phyloP scores from a whole-genome alignment of 2,113 vertebrate genomes.

The Cololabis saira region DNA sequence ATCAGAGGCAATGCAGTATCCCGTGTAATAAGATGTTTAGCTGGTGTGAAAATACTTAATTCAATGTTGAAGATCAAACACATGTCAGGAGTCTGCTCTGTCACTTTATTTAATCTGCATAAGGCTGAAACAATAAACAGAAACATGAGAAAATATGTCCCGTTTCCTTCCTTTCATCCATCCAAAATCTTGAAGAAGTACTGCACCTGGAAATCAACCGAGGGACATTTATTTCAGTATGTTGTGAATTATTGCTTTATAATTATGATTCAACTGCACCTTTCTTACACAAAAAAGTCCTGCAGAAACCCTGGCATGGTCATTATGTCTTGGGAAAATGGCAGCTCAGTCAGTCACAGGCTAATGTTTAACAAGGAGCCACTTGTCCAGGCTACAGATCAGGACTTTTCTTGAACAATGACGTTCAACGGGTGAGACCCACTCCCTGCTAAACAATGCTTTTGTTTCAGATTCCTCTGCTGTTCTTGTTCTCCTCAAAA shows the following conservation, averaged over 20 bases:
- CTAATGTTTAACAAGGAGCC: constrained; percentile 84
- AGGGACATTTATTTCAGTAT: neutral
- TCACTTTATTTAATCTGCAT: constrained; percentile 96
- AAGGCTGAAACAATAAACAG: constrained; percentile 91
- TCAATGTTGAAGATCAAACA: constrained; percentile 93
- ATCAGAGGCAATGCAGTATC: constrained; percentile 96
- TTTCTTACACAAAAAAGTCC: neutral
- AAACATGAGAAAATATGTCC: constrained; percentile 59
- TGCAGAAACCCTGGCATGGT: constrained; percentile 28
- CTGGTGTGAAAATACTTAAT: constrained; percentile 88
- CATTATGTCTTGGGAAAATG: constrained; percentile 67
- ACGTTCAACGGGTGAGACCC: constrained; percentile 71
- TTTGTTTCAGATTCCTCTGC: constrained; percentile 72
- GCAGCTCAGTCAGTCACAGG: constrained; percentile 68
- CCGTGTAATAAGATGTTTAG: constrained; percentile 92
- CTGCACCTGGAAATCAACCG: constrained; percentile 85
- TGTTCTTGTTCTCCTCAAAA: constrained; percentile 63
- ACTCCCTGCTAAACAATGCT: constrained; percentile 74
- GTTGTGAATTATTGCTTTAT: neutral
- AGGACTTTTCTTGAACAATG: constrained; percentile 78
- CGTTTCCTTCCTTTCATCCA: constrained; percentile 45
- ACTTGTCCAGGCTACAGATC: constrained; percentile 79
- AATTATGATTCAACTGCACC: neutral
- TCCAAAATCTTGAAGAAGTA: constrained; percentile 98
- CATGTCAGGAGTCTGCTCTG: constrained; percentile 91